Evolutionary conservation across 2,113 vertebrate species (phyloP).

Genomic region (Oryzias celebensis): DNA sequence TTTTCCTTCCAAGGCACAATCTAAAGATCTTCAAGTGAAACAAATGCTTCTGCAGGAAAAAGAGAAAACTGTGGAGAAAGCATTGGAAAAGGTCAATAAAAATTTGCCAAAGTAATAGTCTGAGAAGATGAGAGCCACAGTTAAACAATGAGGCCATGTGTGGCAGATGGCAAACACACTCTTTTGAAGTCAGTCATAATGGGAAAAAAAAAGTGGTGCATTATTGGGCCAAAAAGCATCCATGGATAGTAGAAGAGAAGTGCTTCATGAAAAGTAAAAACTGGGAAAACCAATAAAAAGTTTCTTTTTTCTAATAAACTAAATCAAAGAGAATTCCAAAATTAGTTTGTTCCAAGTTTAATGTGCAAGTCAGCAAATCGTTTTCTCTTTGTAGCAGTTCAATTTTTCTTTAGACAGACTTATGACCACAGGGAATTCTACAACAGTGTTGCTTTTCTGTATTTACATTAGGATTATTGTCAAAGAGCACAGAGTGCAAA

Average conservation of each 20-base stretch:
- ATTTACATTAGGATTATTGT: constrained; percentile 53
- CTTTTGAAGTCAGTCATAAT: constrained; percentile 62
- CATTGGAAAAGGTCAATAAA: constrained; percentile 17
- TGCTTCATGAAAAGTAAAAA: constrained; percentile 28
- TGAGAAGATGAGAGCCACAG: constrained; percentile 30
- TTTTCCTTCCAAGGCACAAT: constrained; percentile 38
- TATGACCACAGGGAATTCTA: constrained; percentile 25
- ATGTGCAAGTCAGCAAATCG: constrained; percentile 43
- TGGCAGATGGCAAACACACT: constrained; percentile 44
- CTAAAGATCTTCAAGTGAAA: constrained; percentile 12
- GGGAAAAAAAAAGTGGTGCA: constrained; percentile 39
- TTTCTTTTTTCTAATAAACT: constrained; percentile 34
- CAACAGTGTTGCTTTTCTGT: constrained; percentile 33
- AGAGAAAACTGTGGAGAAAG: constrained; percentile 40
- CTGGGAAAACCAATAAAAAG: constrained; percentile 27
- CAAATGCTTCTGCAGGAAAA: constrained; percentile 55
- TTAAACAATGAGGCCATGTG: constrained; percentile 33
- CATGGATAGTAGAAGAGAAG: constrained; percentile 33
- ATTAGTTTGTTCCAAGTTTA: constrained; percentile 45
- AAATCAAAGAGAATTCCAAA: constrained; percentile 46
- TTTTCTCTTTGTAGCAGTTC: constrained; percentile 32
- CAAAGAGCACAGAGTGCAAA: constrained; percentile 60
- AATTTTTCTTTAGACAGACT: constrained; percentile 22
- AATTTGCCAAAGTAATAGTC: constrained; percentile 22
- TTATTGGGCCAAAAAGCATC: constrained; percentile 19